Base-by-base conservation (phyloP, 2,888 invertebrate genomes). In the Cephonodes hylas region DNA sequence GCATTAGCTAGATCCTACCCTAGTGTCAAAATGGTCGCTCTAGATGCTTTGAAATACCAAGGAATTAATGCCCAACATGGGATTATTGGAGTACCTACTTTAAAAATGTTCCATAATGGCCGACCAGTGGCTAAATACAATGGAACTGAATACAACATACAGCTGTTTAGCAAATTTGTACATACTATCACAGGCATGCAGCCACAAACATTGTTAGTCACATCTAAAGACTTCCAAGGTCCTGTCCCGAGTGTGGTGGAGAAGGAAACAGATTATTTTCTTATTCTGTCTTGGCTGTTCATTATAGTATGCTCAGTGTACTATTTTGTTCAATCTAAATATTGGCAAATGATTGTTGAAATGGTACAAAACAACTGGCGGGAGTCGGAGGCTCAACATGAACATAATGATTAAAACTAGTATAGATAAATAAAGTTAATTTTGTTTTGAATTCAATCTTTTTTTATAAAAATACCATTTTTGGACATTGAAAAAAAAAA, bases 61-160 rank as follows among this genome's bases (percentile, higher is more conserved):
- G 95, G 96, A 65, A 96, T 97, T 58, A 98, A 97, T 87, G 96
- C 97, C 0, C 97, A 97, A 73, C 97, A 97, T 85, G 98, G 98
- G 8, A 96, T 98, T 63, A 96, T 97, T 7, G 98, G 97, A 18
- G 96, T 98, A 42, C 98, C 98, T 6, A 97, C 97, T 2, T 81
- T 98, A 34, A 94, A 98, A 89, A 93, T 99, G 67, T 97, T 98
- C 75, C 97, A 98, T 75, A 98, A 97, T 84, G 97, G 97, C 0
- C 93, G 96, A 69, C 95, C 97, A 0, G 94, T 97, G 25, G 96
- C 96, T 0, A 96, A 97, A 89, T 97, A 95, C 80, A 98, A 97
- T 90, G 96, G 95, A 23, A 95, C 96, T 8, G 95, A 96, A 64
- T 96, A 97, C 67, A 96, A 95, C 4, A 93, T 98, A 45, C 95